A percentile compares a stretch with the other conserved stretches of the same genome.
phyloP scores from a whole-genome alignment of 2,797 vertebrate genomes.

The Cynodonichthys magdalenae region DNA sequence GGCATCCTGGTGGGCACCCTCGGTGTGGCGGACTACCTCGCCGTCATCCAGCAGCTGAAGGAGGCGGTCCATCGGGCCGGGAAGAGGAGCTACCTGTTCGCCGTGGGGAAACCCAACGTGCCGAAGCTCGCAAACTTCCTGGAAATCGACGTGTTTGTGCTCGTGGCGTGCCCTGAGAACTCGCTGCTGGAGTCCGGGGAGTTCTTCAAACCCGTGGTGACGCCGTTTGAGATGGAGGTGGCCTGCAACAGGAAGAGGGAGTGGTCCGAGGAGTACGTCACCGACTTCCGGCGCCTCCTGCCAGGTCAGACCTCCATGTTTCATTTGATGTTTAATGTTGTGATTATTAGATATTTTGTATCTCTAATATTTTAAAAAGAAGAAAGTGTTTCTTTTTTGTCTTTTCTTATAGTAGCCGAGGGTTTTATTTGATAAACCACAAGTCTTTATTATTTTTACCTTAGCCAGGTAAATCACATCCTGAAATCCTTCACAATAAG shows the following conservation, averaged over 20 bases:
- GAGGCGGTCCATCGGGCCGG: constrained; percentile 82
- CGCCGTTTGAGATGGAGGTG: constrained; percentile 94
- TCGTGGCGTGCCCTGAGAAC: constrained; percentile 93
- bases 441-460: no score
- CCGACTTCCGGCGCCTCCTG: constrained; percentile 89
- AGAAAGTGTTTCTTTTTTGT: no score
- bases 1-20: constrained; percentile 93
- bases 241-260: constrained; percentile 92
- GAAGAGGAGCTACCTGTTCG: constrained; percentile 93
- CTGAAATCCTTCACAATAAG: no score
- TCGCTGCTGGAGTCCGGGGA: constrained; percentile 86
- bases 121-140: constrained; percentile 95
- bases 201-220: constrained; percentile 88
- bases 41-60: constrained; percentile 87
- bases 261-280: constrained; percentile 89
- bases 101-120: constrained; percentile 93
- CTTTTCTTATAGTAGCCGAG: no score
- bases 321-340: no score
- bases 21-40: constrained; percentile 85
- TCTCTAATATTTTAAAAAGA: no score
- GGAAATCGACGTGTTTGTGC: constrained; percentile 93
- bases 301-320: constrained; percentile 81
- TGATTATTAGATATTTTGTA: no score
- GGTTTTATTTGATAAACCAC: no score
- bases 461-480: no score